Evolutionary conservation across 1,140 invertebrate genomes (phyloP).

Genomic region (Harpegnathos saltator): DNA sequence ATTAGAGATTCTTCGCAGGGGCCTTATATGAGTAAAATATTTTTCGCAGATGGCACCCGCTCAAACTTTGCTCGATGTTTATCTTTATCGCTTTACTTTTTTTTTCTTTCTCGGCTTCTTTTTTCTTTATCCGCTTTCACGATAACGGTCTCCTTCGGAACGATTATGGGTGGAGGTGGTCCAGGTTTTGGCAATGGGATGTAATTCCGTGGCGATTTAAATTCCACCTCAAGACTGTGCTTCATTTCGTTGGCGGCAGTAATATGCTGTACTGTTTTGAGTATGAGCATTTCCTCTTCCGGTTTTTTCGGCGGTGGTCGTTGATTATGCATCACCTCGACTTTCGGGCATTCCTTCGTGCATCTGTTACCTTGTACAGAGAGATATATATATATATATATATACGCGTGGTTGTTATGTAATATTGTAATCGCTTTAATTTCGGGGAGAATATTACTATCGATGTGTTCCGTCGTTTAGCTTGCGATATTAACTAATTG

Average conservation of each 20-base stretch:
- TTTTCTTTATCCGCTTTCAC: constrained; percentile 6
- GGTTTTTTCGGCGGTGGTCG: constrained; percentile 66
- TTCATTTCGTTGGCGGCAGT: constrained; percentile 64
- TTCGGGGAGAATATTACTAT: constrained; percentile 11
- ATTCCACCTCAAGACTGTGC: constrained; percentile 78
- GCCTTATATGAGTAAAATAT: constrained; percentile 17
- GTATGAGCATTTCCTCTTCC: constrained; percentile 75
- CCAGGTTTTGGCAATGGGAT: constrained; percentile 69
- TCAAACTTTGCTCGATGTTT: constrained; percentile 20
- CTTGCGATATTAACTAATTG: constrained; percentile 6
- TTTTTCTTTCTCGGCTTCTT: constrained; percentile 24
- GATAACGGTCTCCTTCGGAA: constrained; percentile 45
- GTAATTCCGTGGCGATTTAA: constrained; percentile 81
- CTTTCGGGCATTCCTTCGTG: constrained; percentile 67
- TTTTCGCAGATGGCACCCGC: not conserved
- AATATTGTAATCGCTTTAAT: not conserved
- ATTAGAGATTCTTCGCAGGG: not conserved
- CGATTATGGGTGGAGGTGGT: constrained; percentile 71
- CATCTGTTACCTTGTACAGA: constrained; percentile 70
- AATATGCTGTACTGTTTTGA: constrained; percentile 71
- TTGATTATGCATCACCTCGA: constrained; percentile 72
- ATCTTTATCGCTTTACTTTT: constrained; percentile 56
- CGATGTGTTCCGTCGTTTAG: not conserved
- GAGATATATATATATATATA: not conserved
- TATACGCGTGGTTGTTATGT: too few relatives aligned